A percentile compares a stretch with the other conserved stretches of the same genome.
These are phyloP conservation scores for Xiphophorus birchmanni DNA, from an alignment of 2,797 vertebrate species.

Conservation along the genomic window DNA sequence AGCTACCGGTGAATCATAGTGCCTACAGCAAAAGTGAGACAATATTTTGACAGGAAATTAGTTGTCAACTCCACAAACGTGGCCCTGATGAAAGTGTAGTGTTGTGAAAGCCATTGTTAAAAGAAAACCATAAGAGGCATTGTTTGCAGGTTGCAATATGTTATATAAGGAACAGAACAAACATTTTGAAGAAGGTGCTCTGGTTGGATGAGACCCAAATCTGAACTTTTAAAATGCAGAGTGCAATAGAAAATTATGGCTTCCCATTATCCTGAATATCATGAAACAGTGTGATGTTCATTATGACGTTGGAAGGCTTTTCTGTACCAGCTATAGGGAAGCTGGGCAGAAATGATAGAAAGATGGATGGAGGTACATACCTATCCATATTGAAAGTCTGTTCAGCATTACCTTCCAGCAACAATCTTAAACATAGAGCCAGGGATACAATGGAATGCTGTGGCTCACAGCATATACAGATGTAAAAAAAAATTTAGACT, in stretches of 20 bases:
- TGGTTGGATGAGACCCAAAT: neutral
- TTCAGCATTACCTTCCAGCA: neutral
- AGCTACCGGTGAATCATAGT: neutral
- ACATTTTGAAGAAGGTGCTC: too few relatives aligned
- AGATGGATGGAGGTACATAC: neutral
- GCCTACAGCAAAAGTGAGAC: neutral
- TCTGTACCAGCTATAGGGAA: neutral
- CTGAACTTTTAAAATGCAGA: neutral
- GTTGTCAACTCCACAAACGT: neutral
- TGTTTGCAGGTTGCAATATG: neutral
- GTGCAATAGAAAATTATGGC: neutral
- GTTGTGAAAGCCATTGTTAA: neutral
- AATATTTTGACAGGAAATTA: slow-evolving; percentile 4
- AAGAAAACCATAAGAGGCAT: neutral
- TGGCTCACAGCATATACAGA: neutral
- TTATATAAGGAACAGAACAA: too few relatives aligned
- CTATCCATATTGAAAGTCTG: neutral
- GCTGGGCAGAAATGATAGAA: neutral
- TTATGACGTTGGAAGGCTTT: neutral
- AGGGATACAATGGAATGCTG: neutral
- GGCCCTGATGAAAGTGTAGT: neutral
- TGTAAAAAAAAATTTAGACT: too few relatives aligned
- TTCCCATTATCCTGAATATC: neutral
- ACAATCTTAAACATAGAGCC: neutral
- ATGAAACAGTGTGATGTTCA: neutral